Conservation (phyloP, 2,888 invertebrate species). For the Nemurella pictetii region DNA sequence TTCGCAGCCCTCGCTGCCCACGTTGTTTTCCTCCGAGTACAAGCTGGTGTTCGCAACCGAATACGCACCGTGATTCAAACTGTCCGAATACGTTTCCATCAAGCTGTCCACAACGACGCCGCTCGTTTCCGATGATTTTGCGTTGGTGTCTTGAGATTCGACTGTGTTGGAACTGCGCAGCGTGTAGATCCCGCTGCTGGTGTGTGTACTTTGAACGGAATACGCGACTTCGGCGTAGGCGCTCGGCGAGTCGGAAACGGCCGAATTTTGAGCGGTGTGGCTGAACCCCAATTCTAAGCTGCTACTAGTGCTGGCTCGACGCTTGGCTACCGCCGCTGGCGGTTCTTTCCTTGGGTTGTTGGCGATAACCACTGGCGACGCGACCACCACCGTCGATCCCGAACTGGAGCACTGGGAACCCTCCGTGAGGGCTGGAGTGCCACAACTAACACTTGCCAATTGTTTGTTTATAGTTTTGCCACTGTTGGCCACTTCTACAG, state of each 20-base stretch:
- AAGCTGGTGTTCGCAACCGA: conserved; percentile 30
- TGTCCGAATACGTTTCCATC: conserved; percentile 41
- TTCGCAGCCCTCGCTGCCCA: not conserved
- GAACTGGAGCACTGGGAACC: conserved; percentile 82
- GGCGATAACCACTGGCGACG: conserved; percentile 48
- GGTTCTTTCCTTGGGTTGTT: not conserved
- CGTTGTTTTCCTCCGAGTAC: not conserved
- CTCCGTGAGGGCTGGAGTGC: conserved; percentile 51
- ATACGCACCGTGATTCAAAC: conserved; percentile 32
- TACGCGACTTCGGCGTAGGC: conserved; percentile 69
- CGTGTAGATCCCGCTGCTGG: conserved; percentile 42
- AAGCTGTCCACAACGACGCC: conserved; percentile 80
- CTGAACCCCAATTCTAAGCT: conserved; percentile 83
- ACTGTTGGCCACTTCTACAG: conserved; percentile 34
- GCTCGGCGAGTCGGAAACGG: conserved; percentile 68
- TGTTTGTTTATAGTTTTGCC: conserved; percentile 1
- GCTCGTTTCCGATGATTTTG: conserved; percentile 79
- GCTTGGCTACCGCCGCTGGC: conserved; percentile 44
- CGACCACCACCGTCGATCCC: conserved; percentile 84
- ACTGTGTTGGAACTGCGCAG: conserved; percentile 39
- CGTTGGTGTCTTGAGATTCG: conserved; percentile 44
- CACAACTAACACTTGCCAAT: conserved; percentile 23
- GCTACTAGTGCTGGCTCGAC: conserved; percentile 75
- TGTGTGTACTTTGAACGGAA: conserved; percentile 50
- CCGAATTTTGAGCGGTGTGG: conserved; percentile 84